These are phyloP conservation scores for Hypena proboscidalis DNA, from an alignment of 2,888 invertebrate species.

Conservation along the genomic window DNA sequence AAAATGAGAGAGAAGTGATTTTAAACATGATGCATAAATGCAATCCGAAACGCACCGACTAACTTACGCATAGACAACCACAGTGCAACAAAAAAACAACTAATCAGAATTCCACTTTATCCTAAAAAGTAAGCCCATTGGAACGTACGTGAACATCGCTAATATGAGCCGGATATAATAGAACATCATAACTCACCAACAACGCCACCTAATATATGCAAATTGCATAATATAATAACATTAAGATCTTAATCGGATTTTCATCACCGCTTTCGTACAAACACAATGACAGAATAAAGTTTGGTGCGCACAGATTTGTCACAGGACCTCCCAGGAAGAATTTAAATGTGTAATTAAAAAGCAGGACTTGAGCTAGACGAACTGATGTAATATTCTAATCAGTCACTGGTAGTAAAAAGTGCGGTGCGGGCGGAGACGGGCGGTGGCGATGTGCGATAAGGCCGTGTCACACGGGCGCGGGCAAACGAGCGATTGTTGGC, in stretches of 20 bases:
- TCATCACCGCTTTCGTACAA: constrained; percentile 21
- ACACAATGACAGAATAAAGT: constrained; percentile 17
- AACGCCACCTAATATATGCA: no score
- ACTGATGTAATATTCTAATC: constrained; percentile 83
- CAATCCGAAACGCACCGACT: no score
- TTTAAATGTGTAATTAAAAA: constrained; percentile 65
- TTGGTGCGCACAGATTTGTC: constrained; percentile 33
- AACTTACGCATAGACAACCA: no score
- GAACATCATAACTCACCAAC: constrained; percentile 19
- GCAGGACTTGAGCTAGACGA: constrained; percentile 58
- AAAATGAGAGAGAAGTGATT: no score
- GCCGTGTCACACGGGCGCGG: constrained; percentile 70
- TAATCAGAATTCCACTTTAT: no score
- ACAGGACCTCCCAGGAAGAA: constrained; percentile 57
- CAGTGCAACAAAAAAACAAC: no score
- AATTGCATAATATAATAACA: constrained; percentile 25
- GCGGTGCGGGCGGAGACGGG: constrained; percentile 61
- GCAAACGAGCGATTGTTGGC: constrained; percentile 75
- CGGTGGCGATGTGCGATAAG: constrained; percentile 72
- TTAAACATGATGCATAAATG: no score
- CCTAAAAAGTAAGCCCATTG: no score
- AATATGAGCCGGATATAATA: background rate
- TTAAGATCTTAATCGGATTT: constrained; percentile 33
- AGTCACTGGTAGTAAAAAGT: constrained; percentile 75
- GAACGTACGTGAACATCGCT: no score